Percentiles rank a stretch among this genome's conserved stretches.
phyloP scores from a whole-genome alignment of 2,888 invertebrate genomes.

The Busseola fusca region DNA sequence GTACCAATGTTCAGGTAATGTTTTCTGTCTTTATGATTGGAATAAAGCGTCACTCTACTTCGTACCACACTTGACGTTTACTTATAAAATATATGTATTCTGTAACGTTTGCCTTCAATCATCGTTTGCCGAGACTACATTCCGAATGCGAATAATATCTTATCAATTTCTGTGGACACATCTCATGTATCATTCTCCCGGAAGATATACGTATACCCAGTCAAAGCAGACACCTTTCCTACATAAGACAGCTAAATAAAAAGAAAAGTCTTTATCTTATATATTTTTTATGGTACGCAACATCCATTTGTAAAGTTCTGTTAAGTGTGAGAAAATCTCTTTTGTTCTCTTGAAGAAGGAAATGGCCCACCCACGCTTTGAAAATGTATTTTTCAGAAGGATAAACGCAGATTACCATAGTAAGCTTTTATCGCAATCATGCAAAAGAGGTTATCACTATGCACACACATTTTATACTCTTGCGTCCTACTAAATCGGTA shows the following conservation, averaged over 20 bases:
- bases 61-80: background rate
- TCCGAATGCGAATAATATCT: background rate
- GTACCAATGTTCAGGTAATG: slow-evolving; percentile 5
- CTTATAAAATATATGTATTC: too few relatives aligned
- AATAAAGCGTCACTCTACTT: background rate
- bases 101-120: background rate
- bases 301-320: slow-evolving; percentile 47
- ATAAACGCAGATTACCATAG: slow-evolving; percentile 37
- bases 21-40: background rate
- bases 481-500: slow-evolving; percentile 1
- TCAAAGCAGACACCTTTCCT: background rate
- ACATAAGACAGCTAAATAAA: background rate
- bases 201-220: background rate
- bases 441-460: slow-evolving; percentile 21
- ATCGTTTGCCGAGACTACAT: background rate
- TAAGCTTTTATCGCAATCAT: slow-evolving; percentile 38
- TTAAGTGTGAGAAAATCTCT: slow-evolving; percentile 48
- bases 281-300: slow-evolving; percentile 1
- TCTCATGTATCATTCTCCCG: background rate
- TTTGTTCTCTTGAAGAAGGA: slow-evolving; percentile 52
- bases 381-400: slow-evolving; percentile 44
- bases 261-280: background rate
- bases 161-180: background rate
- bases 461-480: slow-evolving; percentile 14
- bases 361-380: slow-evolving; percentile 48